Evolutionary conservation across 2,888 invertebrate species (phyloP).

Genomic region (Athalia circularis): DNA sequence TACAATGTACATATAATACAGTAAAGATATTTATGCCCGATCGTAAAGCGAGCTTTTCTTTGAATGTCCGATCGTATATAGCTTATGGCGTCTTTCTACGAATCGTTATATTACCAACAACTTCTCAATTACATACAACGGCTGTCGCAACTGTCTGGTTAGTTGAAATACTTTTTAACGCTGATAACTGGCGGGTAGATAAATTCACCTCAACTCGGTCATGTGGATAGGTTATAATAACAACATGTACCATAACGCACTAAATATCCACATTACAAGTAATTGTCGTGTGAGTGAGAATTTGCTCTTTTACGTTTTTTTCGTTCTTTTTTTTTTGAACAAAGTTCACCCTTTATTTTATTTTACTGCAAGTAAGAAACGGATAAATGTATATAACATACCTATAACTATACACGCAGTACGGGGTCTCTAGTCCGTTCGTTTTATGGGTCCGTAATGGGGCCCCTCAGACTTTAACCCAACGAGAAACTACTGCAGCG

Average conservation of each 20-base stretch:
- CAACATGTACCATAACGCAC: no score
- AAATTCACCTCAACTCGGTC: not conserved
- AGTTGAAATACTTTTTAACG: not conserved
- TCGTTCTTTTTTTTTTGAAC: constrained; percentile 40
- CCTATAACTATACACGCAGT: constrained; percentile 17
- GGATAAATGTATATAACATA: constrained; percentile 5
- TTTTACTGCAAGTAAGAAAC: constrained; percentile 10
- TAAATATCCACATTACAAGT: no score
- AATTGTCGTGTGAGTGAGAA: not conserved
- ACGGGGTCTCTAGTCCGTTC: constrained; percentile 51
- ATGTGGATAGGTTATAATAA: no score
- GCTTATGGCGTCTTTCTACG: no score
- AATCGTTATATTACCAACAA: no score
- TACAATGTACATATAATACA: no score
- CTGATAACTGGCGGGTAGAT: constrained; percentile 3
- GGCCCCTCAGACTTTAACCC: constrained; percentile 61
- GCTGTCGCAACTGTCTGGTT: not conserved
- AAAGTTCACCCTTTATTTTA: not conserved
- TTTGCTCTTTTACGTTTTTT: constrained; percentile 43
- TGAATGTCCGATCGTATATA: no score
- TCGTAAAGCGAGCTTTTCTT: no score
- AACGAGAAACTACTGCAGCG: constrained; percentile 42
- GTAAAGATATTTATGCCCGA: no score
- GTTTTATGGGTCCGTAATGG: constrained; percentile 69
- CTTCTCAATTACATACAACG: not conserved